Evolutionary conservation across 2,113 vertebrate genomes (phyloP).

Genomic region (Mustela lutreola): DNA sequence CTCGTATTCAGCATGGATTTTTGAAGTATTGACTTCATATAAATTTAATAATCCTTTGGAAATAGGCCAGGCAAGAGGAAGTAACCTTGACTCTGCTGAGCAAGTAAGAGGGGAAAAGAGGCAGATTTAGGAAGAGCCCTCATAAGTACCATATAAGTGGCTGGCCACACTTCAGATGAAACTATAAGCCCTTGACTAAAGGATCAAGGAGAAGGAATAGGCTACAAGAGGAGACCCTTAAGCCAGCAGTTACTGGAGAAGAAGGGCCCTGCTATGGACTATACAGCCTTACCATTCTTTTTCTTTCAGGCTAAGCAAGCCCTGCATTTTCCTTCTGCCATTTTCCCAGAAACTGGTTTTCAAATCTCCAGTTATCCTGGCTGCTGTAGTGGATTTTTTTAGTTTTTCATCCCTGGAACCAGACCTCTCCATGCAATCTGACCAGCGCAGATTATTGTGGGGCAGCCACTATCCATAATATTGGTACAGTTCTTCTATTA

Average conservation of each 20-base stretch:
- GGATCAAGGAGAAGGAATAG: background rate
- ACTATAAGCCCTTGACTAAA: background rate
- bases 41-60: slow-evolving; percentile 44
- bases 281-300: slow-evolving; percentile 24
- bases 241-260: background rate
- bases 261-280: background rate
- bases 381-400: background rate
- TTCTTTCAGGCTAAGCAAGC: background rate
- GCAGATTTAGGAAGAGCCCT: slow-evolving; percentile 41
- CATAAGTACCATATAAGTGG: background rate
- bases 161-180: slow-evolving; percentile 50
- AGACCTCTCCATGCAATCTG: background rate
- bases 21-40: slow-evolving; percentile 47
- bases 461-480: background rate
- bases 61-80: slow-evolving; percentile 29
- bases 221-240: background rate
- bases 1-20: background rate
- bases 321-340: background rate
- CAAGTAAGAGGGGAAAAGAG: background rate
- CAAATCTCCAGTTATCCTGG: background rate
- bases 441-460: background rate
- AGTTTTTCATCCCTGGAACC: background rate
- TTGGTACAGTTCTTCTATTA: slow-evolving; percentile 5
- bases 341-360: slow-evolving; percentile 30
- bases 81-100: slow-evolving; percentile 50